A percentile compares a stretch with the other conserved stretches of the same genome.
These are phyloP conservation scores for Apistogramma diplotaenia DNA, from an alignment of 2,113 vertebrate species.

Conservation along the genomic window DNA sequence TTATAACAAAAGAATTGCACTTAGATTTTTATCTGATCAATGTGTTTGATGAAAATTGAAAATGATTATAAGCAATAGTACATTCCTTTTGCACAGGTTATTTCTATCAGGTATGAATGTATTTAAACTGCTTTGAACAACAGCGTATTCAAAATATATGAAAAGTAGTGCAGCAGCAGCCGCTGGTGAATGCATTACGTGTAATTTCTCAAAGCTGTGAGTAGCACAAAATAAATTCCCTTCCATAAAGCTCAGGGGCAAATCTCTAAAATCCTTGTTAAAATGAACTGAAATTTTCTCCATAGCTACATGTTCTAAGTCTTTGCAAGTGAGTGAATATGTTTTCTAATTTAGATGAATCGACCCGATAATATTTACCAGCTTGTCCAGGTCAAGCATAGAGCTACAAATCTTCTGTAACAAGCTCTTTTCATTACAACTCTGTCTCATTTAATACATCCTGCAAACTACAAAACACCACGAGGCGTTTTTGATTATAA, in stretches of 20 bases:
- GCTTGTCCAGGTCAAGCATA: background rate
- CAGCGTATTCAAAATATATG: background rate
- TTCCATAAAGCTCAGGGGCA: background rate
- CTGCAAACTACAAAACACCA: background rate
- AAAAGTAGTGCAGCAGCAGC: background rate
- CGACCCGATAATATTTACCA: background rate
- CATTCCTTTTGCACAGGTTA: background rate
- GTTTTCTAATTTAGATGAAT: background rate
- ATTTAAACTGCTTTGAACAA: background rate
- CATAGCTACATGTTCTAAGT: background rate
- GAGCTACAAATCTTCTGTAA: background rate
- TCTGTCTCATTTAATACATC: background rate
- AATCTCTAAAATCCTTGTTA: background rate
- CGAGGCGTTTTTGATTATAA: background rate
- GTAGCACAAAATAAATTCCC: background rate
- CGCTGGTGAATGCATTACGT: background rate
- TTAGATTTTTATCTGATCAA: background rate
- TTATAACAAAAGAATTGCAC: background rate
- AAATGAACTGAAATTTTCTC: constrained; percentile 3
- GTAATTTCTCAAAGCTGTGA: background rate
- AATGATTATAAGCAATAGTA: background rate
- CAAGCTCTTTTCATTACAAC: background rate
- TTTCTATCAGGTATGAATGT: background rate
- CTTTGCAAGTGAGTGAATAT: background rate
- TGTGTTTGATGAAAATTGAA: background rate